phyloP scores from a whole-genome alignment of 2,888 invertebrate genomes.

The Drosophila anomalata region DNA sequence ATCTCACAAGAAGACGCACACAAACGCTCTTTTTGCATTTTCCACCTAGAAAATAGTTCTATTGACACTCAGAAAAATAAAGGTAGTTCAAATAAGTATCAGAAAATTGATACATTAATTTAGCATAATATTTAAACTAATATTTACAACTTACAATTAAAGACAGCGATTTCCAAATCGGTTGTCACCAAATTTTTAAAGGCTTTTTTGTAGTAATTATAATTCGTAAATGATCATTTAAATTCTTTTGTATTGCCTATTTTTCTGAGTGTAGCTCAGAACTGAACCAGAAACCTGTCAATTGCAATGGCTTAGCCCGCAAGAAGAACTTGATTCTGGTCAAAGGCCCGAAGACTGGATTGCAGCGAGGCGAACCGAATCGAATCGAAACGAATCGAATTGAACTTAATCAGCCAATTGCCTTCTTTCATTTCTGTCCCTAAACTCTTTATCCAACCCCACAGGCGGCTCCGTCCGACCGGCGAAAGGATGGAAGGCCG shows the following conservation, averaged over 20 bases:
- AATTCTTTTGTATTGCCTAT: not conserved
- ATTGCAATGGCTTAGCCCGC: slow-evolving; percentile 36
- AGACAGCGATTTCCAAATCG: too few relatives aligned
- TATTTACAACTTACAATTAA: too few relatives aligned
- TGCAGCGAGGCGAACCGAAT: slow-evolving; percentile 21
- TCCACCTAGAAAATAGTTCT: not conserved
- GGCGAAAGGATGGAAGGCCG: slow-evolving; percentile 93
- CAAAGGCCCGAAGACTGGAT: slow-evolving; percentile 25
- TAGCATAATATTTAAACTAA: too few relatives aligned
- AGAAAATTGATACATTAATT: too few relatives aligned
- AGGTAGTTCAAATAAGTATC: not conserved
- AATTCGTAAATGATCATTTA: not conserved
- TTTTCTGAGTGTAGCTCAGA: slow-evolving; percentile 7
- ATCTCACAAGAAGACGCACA: slow-evolving; percentile 24
- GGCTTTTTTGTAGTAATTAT: not conserved
- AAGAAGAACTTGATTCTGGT: slow-evolving; percentile 32
- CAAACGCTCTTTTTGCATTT: slow-evolving; percentile 28
- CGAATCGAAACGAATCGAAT: slow-evolving; percentile 40
- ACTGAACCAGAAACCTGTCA: slow-evolving; percentile 37
- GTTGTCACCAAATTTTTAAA: too few relatives aligned
- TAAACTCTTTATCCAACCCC: slow-evolving; percentile 55
- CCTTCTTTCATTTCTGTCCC: slow-evolving; percentile 32
- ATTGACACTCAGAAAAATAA: slow-evolving; percentile 22
- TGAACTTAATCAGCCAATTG: slow-evolving; percentile 50
- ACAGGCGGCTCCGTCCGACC: slow-evolving; percentile 86